phyloP scores from a whole-genome alignment of 2,113 vertebrate species.

The Perca flavescens region DNA sequence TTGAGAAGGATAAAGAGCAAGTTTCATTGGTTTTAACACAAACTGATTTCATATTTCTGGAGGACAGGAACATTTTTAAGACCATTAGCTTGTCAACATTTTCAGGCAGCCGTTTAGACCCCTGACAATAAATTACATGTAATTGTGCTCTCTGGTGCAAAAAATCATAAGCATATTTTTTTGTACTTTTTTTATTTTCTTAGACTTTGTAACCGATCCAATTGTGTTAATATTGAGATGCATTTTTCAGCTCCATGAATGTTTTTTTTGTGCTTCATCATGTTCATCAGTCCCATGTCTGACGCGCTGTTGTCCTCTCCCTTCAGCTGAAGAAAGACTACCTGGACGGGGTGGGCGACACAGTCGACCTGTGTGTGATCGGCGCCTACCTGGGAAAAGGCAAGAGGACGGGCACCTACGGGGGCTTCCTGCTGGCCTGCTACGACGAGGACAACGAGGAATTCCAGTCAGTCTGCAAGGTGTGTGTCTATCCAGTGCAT shows the following conservation, averaged over 20 bases:
- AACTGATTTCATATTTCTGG: slow-evolving; percentile 3
- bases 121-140: slow-evolving; percentile 2
- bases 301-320: background rate
- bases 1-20: background rate
- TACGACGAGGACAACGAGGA: slow-evolving; percentile 93
- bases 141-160: slow-evolving; percentile 3
- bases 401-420: slow-evolving; percentile 90
- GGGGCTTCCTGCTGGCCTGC: slow-evolving; percentile 91
- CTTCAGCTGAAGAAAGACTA: slow-evolving; percentile 95
- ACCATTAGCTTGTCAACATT: background rate
- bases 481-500: slow-evolving; percentile 44
- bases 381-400: slow-evolving; percentile 92
- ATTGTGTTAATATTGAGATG: background rate
- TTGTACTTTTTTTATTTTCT: too few relatives aligned
- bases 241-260: background rate
- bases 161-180: background rate
- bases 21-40: background rate
- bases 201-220: background rate
- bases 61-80: slow-evolving; percentile 4
- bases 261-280: background rate
- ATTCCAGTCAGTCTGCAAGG: slow-evolving; percentile 94
- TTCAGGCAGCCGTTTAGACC: background rate
- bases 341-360: slow-evolving; percentile 91
- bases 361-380: slow-evolving; percentile 92
- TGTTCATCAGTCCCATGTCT: background rate